A percentile compares a stretch with the other conserved stretches of the same genome.
Evolutionary conservation across 1,140 invertebrate genomes (phyloP).

Genomic region (Cryptotermes secundus): DNA sequence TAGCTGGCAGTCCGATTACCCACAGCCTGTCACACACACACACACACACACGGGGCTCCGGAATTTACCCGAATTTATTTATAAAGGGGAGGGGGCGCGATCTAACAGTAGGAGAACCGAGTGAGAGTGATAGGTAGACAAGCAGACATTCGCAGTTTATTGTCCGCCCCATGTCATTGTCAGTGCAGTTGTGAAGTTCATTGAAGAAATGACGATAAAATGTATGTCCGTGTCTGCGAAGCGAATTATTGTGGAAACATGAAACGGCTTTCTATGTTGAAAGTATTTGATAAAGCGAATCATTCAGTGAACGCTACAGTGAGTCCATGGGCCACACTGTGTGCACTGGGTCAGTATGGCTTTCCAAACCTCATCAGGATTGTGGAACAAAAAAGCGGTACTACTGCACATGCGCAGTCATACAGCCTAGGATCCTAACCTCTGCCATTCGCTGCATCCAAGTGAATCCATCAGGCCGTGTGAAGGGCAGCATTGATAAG

Average conservation of each 20-base stretch:
- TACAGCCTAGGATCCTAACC: too few relatives aligned
- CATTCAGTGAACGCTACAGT: neutral
- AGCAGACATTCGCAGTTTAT: neutral
- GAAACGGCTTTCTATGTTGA: neutral
- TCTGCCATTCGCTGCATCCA: too few relatives aligned
- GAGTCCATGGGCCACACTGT: too few relatives aligned
- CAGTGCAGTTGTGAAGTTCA: neutral
- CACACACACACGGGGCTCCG: too few relatives aligned
- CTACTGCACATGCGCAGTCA: too few relatives aligned
- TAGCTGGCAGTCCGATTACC: too few relatives aligned
- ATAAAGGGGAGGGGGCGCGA: too few relatives aligned
- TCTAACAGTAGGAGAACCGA: neutral
- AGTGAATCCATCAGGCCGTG: too few relatives aligned
- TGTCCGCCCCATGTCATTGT: neutral
- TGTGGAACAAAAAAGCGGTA: too few relatives aligned
- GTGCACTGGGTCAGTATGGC: neutral
- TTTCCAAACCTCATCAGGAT: neutral
- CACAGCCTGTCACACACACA: too few relatives aligned
- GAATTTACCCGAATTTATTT: too few relatives aligned
- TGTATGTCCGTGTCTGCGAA: neutral
- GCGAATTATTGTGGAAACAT: neutral
- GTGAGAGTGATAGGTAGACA: neutral
- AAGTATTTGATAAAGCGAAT: neutral
- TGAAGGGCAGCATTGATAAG: too few relatives aligned
- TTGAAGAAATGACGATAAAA: neutral